phyloP scores from a whole-genome alignment of 2,797 vertebrate genomes.

The Neostethus bicornis region DNA sequence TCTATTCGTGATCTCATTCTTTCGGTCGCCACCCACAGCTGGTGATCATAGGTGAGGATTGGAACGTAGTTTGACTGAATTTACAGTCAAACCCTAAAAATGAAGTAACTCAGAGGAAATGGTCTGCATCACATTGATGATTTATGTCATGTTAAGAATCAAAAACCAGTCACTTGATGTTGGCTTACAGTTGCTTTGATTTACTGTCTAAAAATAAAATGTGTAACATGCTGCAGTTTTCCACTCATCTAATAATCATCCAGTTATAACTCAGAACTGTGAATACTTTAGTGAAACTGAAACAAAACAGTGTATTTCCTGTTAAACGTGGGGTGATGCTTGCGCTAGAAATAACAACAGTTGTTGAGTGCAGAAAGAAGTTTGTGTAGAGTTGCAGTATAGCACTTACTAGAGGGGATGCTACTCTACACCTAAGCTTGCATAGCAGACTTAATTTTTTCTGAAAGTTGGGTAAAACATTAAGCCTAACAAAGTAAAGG shows the following conservation, averaged over 20 bases:
- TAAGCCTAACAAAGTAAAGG: too few relatives aligned
- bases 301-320: too few relatives aligned
- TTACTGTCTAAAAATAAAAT: slow-evolving; percentile 8
- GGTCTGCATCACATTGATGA: neutral
- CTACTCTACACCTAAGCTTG: neutral
- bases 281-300: slow-evolving; percentile 13
- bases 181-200: neutral
- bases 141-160: neutral
- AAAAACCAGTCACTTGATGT: neutral
- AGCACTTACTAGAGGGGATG: too few relatives aligned
- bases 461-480: too few relatives aligned
- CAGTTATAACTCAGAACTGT: slow-evolving; percentile 15
- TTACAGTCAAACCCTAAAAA: slow-evolving; percentile 15
- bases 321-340: neutral
- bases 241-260: neutral
- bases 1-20: too few relatives aligned
- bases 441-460: too few relatives aligned
- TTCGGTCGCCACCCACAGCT: too few relatives aligned
- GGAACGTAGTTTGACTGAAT: too few relatives aligned
- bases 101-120: neutral
- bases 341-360: slow-evolving; percentile 2
- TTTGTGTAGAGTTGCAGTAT: neutral
- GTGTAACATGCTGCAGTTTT: slow-evolving; percentile 2
- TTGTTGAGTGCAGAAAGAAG: neutral
- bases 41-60: too few relatives aligned